Conservation (phyloP, 2,888 invertebrate genomes). For the Drosophila percnosoma region DNA sequence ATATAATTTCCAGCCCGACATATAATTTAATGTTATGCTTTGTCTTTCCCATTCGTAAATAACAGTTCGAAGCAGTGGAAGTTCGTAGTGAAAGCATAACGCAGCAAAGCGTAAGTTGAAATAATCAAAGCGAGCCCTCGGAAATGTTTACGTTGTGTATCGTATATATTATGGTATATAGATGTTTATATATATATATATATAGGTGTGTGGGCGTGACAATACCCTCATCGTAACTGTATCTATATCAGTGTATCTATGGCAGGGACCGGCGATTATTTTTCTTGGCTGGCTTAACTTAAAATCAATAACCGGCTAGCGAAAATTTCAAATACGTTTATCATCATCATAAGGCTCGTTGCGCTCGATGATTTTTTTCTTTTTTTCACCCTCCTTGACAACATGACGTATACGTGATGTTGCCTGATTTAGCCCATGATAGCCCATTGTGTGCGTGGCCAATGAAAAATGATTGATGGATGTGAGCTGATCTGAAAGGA, state of each 20-base stretch:
- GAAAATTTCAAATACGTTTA: constrained; percentile 62
- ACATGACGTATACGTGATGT: constrained; percentile 65
- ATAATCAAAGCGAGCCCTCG: constrained; percentile 35
- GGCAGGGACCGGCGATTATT: constrained; percentile 46
- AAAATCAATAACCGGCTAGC: constrained; percentile 67
- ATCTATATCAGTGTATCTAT: constrained; percentile 25
- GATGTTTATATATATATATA: neutral
- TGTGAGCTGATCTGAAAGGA: constrained; percentile 54
- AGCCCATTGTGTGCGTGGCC: constrained; percentile 34
- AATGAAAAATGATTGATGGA: constrained; percentile 69
- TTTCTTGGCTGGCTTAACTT: constrained; percentile 53
- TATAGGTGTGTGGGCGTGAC: neutral
- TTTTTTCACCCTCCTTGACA: constrained; percentile 33
- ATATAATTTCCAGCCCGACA: constrained; percentile 31
- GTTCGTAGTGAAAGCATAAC: constrained; percentile 23
- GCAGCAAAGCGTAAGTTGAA: constrained; percentile 24
- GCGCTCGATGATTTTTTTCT: constrained; percentile 5
- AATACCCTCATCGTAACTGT: constrained; percentile 25
- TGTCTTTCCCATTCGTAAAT: constrained; percentile 49
- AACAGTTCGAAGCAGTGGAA: constrained; percentile 2
- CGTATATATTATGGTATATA: no score
- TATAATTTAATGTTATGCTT: constrained; percentile 41
- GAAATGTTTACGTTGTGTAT: constrained; percentile 29
- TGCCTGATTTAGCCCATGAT: constrained; percentile 41
- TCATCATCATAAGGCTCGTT: constrained; percentile 46